These are phyloP conservation scores for Caenorhabditis parvicauda DNA, from an alignment of 2,888 invertebrate genomes.

Conservation along the genomic window DNA sequence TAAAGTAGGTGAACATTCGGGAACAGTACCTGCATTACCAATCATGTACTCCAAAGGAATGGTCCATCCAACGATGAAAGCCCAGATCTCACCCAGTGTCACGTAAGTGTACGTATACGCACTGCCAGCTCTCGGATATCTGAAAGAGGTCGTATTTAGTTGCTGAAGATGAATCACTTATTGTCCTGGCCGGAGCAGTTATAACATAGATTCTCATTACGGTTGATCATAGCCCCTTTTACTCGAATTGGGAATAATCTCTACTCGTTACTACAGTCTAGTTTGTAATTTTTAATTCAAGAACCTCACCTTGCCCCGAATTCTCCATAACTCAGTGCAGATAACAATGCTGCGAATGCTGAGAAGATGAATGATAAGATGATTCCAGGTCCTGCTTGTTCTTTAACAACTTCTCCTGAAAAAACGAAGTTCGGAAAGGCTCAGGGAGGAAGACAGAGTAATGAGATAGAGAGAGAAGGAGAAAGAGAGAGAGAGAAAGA, in stretches of 20 bases:
- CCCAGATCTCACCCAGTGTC: constrained; percentile 89
- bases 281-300: too few species aligned
- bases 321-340: constrained; percentile 72
- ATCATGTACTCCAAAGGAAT: constrained; percentile 75
- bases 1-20: too few species aligned
- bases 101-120: constrained; percentile 84
- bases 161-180: too few species aligned
- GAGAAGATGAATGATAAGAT: constrained; percentile 78
- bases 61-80: constrained; percentile 72
- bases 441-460: too few species aligned
- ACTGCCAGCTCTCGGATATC: constrained; percentile 77
- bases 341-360: constrained; percentile 79
- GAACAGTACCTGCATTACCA: constrained; percentile 64
- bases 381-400: constrained; percentile 86
- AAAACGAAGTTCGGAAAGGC: too few species aligned
- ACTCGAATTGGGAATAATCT: too few species aligned
- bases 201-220: too few species aligned
- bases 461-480: too few species aligned
- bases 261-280: neutral
- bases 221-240: too few species aligned
- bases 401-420: constrained; percentile 77
- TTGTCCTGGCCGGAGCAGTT: too few species aligned
- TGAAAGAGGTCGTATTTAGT: too few species aligned
- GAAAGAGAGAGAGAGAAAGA: too few species aligned
- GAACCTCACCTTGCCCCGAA: constrained; percentile 64